Evolutionary conservation across 1,140 invertebrate genomes (phyloP).

Genomic region (Apis laboriosa): DNA sequence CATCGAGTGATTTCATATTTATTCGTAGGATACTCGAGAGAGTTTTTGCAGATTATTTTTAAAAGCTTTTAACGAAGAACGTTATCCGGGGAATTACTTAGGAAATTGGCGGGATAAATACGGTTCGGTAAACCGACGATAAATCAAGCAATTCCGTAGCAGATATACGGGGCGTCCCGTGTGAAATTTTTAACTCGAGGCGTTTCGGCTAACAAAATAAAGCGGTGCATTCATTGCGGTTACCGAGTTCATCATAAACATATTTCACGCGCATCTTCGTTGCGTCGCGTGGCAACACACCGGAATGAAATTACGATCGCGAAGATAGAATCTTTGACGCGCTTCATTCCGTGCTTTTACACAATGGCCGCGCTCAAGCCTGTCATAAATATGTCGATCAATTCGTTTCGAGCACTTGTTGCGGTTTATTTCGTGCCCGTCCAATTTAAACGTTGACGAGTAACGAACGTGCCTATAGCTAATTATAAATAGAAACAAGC

Average conservation of each 20-base stretch:
- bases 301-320: slow-evolving; percentile 14
- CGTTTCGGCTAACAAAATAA: neutral
- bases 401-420: slow-evolving; percentile 8
- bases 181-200: slow-evolving; percentile 13
- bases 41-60: neutral
- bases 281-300: neutral
- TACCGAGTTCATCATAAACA: slow-evolving; percentile 12
- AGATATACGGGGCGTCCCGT: neutral
- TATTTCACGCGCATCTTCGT: neutral
- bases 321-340: neutral
- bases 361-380: neutral
- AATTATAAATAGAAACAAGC: slow-evolving; percentile 5
- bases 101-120: neutral
- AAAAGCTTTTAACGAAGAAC: neutral
- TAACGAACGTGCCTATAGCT: neutral
- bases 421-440: neutral
- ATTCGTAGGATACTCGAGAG: neutral
- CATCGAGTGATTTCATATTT: too few species aligned
- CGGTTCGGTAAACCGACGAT: neutral
- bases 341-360: neutral
- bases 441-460: slow-evolving; percentile 4
- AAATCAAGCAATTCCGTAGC: neutral
- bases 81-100: neutral
- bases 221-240: neutral
- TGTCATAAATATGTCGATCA: slow-evolving; percentile 20